phyloP scores from a whole-genome alignment of 2,888 invertebrate species.

The Venusia cambrica region DNA sequence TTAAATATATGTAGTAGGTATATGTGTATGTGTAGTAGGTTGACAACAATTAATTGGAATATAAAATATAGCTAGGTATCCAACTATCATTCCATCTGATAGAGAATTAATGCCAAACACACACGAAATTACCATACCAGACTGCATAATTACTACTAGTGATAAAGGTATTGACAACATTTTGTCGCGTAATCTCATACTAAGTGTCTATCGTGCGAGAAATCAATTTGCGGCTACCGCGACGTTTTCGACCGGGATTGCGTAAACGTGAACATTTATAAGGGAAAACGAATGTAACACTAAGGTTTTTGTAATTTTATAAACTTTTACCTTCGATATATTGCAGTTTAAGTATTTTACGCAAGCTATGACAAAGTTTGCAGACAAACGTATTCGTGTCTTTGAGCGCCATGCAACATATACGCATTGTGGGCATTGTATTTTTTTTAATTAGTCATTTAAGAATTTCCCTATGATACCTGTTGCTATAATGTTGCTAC shows the following conservation, averaged over 20 bases:
- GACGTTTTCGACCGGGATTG: conserved; percentile 9
- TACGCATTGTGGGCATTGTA: too few species aligned
- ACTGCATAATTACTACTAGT: conserved; percentile 25
- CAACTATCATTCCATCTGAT: conserved; percentile 10
- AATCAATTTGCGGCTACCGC: conserved; percentile 6
- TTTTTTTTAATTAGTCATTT: too few species aligned
- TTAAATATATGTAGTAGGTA: too few species aligned
- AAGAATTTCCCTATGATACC: too few species aligned
- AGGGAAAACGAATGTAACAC: conserved; percentile 20
- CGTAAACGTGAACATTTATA: conserved; percentile 22
- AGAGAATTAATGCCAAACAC: conserved; percentile 9
- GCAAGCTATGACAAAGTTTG: too few species aligned
- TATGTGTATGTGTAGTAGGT: too few species aligned
- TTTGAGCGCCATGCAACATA: conserved; percentile 5
- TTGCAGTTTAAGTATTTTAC: too few species aligned
- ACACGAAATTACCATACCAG: conserved; percentile 20
- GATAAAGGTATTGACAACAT: conserved; percentile 41
- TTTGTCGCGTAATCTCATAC: conserved; percentile 21
- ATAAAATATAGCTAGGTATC: conserved; percentile 4
- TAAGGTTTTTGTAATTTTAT: too few species aligned
- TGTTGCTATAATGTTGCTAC: too few species aligned
- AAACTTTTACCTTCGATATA: too few species aligned
- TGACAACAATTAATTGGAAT: too few species aligned
- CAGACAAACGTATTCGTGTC: too few species aligned
- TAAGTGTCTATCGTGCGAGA: not conserved